Conservation (phyloP, 2,888 invertebrate genomes). For the Lamellibrachia satsuma region DNA sequence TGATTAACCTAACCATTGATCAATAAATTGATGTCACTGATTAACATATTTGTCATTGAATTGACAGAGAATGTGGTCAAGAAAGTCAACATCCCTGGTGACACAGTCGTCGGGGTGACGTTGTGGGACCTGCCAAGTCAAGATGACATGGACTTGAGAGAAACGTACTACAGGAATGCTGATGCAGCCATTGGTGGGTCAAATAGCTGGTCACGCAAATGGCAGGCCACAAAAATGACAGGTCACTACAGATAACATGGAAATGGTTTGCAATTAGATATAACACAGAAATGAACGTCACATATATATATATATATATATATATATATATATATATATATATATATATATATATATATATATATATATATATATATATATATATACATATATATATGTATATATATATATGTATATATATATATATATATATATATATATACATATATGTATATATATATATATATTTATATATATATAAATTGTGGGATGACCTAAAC, state of each 20-base stretch:
- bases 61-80: slow-evolving; percentile 53
- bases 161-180: slow-evolving; percentile 55
- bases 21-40: background rate
- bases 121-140: slow-evolving; percentile 60
- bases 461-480: too few species aligned
- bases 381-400: too few species aligned
- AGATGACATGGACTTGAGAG: slow-evolving; percentile 57
- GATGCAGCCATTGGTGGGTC: slow-evolving; percentile 58
- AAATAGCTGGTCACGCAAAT: background rate
- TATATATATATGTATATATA: too few species aligned
- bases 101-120: slow-evolving; percentile 55
- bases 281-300: too few species aligned
- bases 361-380: too few species aligned
- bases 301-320: too few species aligned
- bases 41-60: background rate
- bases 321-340: too few species aligned
- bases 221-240: background rate
- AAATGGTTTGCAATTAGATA: too few species aligned
- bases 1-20: background rate
- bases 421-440: too few species aligned
- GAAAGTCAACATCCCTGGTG: slow-evolving; percentile 57
- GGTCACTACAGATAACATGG: background rate
- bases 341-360: too few species aligned
- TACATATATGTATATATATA: too few species aligned
- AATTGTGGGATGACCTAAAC: too few species aligned